Evolutionary conservation across 2,113 vertebrate genomes (phyloP).

Genomic region (Elanus axillaris): DNA sequence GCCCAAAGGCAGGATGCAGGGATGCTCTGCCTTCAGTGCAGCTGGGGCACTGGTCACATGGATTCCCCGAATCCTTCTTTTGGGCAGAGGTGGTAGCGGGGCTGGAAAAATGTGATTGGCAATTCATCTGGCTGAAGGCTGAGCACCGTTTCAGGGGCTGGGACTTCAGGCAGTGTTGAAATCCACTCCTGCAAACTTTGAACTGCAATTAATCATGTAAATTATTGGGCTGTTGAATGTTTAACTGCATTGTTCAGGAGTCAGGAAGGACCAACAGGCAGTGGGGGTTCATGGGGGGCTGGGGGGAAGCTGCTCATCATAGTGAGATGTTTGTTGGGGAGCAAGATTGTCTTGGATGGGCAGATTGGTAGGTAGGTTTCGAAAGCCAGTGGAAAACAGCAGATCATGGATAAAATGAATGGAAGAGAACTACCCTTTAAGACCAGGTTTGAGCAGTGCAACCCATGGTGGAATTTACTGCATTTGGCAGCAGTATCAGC

Average conservation of each 20-base stretch:
- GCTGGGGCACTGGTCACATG: accelerated
- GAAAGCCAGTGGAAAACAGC: not conserved
- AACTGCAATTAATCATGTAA: not conserved
- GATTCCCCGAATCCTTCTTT: not conserved
- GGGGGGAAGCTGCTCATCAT: accelerated
- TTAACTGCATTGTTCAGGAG: not conserved
- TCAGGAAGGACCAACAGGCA: not conserved
- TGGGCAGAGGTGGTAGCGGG: not conserved
- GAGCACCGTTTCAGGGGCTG: not conserved
- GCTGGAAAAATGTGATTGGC: not conserved
- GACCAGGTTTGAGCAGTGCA: not conserved
- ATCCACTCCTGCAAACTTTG: not conserved
- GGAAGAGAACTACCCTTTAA: not conserved
- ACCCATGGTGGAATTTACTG: not conserved
- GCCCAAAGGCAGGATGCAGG: not conserved
- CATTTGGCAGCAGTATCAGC: not conserved
- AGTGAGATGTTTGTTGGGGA: not conserved
- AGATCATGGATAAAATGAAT: not conserved
- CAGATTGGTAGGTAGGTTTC: not conserved
- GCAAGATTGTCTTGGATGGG: not conserved
- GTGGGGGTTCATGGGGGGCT: not conserved
- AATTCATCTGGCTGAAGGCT: not conserved
- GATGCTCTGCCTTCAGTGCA: not conserved
- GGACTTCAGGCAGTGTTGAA: not conserved
- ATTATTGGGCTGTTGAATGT: not conserved